Evolutionary conservation across 2,113 vertebrate genomes (phyloP).

Genomic region (Pseudorectes ferrugineus): DNA sequence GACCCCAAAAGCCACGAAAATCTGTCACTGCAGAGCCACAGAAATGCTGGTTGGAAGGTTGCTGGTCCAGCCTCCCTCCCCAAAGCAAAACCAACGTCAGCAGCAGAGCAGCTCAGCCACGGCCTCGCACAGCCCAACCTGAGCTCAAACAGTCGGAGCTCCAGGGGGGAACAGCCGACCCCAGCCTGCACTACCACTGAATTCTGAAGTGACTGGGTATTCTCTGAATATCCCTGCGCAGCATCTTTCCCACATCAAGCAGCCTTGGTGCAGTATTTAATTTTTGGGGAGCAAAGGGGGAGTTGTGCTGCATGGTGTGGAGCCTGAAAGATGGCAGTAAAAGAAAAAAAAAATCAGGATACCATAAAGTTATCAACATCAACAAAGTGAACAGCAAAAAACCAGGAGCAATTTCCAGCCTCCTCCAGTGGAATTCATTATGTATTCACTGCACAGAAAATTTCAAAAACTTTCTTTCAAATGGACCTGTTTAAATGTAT

Average conservation of each 20-base stretch:
- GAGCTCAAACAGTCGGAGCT: not conserved
- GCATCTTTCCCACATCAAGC: not conserved
- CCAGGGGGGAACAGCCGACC: not conserved
- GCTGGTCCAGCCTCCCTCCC: not conserved
- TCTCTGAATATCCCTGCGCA: not conserved
- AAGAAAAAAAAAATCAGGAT: not conserved
- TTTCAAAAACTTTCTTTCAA: conserved; percentile 35
- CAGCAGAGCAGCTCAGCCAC: not conserved
- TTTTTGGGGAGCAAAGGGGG: not conserved
- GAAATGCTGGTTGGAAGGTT: not conserved
- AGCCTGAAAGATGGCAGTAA: not conserved
- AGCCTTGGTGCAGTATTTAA: not conserved
- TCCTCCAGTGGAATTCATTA: not conserved
- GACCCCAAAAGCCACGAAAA: too few species aligned
- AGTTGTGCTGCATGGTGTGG: not conserved
- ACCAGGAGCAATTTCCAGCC: not conserved
- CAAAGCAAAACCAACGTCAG: not conserved
- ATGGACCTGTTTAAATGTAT: conserved; percentile 50
- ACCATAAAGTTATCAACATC: not conserved
- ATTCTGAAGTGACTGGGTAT: fast-evolving
- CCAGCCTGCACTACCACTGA: not conserved
- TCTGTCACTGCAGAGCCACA: not conserved
- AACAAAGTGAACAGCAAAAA: not conserved
- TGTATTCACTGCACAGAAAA: not conserved
- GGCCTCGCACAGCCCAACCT: not conserved